Evolutionary conservation across 2,797 vertebrate species (phyloP), one percentile per base, ranked within the genome.

Genomic region (Megalops cyprinoides): DNA sequence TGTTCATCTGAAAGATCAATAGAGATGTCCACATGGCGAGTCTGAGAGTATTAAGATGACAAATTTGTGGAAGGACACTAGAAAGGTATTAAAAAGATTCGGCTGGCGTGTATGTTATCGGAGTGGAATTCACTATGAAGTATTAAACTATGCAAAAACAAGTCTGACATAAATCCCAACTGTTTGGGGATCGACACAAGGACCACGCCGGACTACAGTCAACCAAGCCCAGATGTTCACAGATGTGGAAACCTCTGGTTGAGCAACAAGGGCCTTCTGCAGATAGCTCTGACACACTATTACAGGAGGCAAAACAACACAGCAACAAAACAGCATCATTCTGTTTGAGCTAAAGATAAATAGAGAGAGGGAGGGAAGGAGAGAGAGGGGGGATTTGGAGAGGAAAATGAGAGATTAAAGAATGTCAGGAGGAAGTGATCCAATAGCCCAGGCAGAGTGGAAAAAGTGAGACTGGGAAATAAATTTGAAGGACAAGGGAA

Each of bases 401-500:
- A 18, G 71, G 44, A 49, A 42, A 23, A 48, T 12, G 25, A 74
- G 44, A 74, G 44, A 46, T 49, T 3, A 42, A 69, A 69, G 65
- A 69, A 69, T 69, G 34, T 69, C 7, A 69, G 6, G 37, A 42
- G 65, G 18, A 69, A 69, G 65, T 42, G 65, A 69, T 69, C 65
- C 65, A 69, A 69, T 20, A 20, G 62, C 37, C 28, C 34, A 69
- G 65, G 65, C 65, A 8, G 65, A 42, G 34, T 42, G 65, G 65
- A 69, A 69, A 42, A 5, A 69, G 6, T 69, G 65, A 46, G 48
- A 71, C 44, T 55, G 80, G 31, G 23, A 42, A 67, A 67, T 67
- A 18, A 76, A 67, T 67, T 67, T 81, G 9, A 81, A 7, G 44
- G 80, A 69, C 37, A 69, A 7, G 20, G 37, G 65, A 69, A 37